A percentile compares a stretch with the other conserved stretches of the same genome.
Evolutionary conservation across 2,888 invertebrate genomes (phyloP).

Genomic region (Deilephila porcellus): DNA sequence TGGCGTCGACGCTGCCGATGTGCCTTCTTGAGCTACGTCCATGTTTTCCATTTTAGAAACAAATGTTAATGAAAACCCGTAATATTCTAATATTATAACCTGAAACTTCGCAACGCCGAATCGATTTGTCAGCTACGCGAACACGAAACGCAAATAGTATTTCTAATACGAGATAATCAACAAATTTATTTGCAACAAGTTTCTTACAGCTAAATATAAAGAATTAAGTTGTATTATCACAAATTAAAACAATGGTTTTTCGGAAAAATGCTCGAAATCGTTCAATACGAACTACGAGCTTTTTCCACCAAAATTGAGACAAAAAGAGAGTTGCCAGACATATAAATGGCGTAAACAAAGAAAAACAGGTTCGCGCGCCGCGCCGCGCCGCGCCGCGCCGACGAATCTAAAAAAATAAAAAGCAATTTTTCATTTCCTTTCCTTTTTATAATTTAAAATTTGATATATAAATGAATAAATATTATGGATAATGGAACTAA

Average conservation of each 20-base stretch:
- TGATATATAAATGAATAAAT: neutral
- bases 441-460: neutral
- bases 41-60: constrained; percentile 77
- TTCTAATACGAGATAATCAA: constrained; percentile 41
- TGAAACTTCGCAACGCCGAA: constrained; percentile 72
- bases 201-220: constrained; percentile 43
- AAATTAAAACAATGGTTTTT: constrained; percentile 48
- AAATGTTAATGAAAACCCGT: constrained; percentile 51
- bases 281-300: constrained; percentile 56
- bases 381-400: neutral
- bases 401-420: neutral
- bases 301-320: constrained; percentile 62
- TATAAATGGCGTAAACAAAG: constrained; percentile 27
- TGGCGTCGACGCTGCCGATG: constrained; percentile 74
- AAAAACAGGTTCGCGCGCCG: neutral
- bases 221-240: constrained; percentile 52
- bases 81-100: constrained; percentile 69
- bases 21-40: constrained; percentile 79
- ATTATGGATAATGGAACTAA: neutral
- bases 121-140: constrained; percentile 68
- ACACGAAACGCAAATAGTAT: constrained; percentile 36
- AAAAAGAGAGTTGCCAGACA: constrained; percentile 45
- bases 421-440: neutral
- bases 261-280: constrained; percentile 59
- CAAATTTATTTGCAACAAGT: constrained; percentile 40